A percentile compares a stretch with the other conserved stretches of the same genome.
Conservation (phyloP, 2,113 vertebrate genomes). For the Potamarius usumacintae region DNA sequence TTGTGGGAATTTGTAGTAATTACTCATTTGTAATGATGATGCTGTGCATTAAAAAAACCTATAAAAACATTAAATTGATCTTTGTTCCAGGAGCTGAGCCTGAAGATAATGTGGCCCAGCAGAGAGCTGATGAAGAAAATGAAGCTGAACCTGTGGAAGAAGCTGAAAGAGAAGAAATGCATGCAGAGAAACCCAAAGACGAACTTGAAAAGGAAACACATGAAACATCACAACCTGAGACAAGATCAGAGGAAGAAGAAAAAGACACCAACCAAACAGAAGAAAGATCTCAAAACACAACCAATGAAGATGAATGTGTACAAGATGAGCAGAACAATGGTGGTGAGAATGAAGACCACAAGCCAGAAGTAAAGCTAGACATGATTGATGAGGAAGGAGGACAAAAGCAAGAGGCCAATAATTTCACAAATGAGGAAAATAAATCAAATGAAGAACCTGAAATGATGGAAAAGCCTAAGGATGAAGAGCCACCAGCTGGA, state of each 20-base stretch:
- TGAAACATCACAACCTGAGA: conserved; percentile 36
- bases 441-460: not conserved
- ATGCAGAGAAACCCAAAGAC: not conserved
- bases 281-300: not conserved
- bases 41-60: not conserved
- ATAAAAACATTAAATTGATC: not conserved
- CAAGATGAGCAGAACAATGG: not conserved
- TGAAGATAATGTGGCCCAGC: conserved; percentile 41
- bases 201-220: conserved; percentile 37
- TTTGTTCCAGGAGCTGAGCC: conserved; percentile 54
- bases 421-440: conserved; percentile 21
- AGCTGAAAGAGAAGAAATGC: not conserved
- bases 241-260: conserved; percentile 14
- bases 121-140: conserved; percentile 45
- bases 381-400: not conserved
- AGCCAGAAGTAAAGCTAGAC: not conserved
- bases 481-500: conserved; percentile 31
- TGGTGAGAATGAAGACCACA: not conserved
- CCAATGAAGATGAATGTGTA: not conserved
- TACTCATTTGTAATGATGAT: not conserved
- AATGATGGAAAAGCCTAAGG: not conserved
- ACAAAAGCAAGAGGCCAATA: conserved; percentile 21
- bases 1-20: not conserved
- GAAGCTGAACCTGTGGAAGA: conserved; percentile 19
- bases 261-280: not conserved